Evolutionary conservation across 2,797 vertebrate genomes (phyloP), one percentile per base, ranked within the genome.

Genomic region (Urophycis tenuis): DNA sequence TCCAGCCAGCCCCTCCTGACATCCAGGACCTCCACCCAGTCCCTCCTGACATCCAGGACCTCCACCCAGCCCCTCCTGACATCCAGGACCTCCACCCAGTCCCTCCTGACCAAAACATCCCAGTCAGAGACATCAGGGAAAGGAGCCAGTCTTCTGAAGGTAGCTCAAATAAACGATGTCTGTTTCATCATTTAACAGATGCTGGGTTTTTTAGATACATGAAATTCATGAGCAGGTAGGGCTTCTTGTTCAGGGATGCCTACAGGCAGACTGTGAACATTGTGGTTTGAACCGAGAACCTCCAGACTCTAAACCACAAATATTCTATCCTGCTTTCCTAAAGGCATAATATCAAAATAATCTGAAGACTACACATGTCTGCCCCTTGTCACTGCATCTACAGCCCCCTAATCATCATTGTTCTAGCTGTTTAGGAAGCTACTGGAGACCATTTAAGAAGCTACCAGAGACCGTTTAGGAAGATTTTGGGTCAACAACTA

Each of bases 141-240:
- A 94, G 89, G 89, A 93, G 89, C 78, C 88, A 90, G 22, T 95
- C 94, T 75, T 94, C 92, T 87, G 93, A 94, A 94, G 96, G 96
- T 99, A 94, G 91, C 69, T 32, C 14, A 29, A 29, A 12, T 3
- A 39, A n/a, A n/a, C n/a, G 12, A 64, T 6, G 22, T 25, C 53
- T 25, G 7, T 9, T 60, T 67, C 25, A 29, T 67, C n/a, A 60
- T 60, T 45, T 45, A 15, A 15, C 12, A 45, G 41, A 45, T 14
- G 41, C 1, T 45, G 1, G 15, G 3, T 49, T 60, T 25, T n/a
- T 60, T 60, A 60, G 53, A 10, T 29, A 29, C 60, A 29, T 29
- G 60, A 67, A n/a, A 67, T 67, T 29, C 3, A 29, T 25, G 22
- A n/a, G 22, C 53, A 60, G 53, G 53, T n/a, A 29, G 60, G 10